These are phyloP conservation scores for Sciurus vulgaris DNA, from an alignment of 2,797 vertebrate species.

Conservation along the genomic window DNA sequence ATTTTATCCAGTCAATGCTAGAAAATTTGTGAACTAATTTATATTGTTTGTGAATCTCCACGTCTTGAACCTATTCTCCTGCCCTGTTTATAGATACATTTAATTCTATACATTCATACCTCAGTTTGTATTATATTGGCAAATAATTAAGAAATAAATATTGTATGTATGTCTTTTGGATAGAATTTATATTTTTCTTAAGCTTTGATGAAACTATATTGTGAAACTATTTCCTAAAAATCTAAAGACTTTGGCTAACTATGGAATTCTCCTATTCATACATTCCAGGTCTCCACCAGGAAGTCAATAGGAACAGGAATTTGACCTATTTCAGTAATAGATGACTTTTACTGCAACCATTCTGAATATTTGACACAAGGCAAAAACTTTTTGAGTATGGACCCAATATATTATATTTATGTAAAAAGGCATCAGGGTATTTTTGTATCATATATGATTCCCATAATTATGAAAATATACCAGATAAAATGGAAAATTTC, in stretches of 20 bases:
- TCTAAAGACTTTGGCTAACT: neutral
- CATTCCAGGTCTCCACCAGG: neutral
- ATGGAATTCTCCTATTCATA: neutral
- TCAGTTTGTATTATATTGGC: neutral
- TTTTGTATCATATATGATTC: neutral
- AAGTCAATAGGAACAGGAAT: neutral
- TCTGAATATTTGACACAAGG: neutral
- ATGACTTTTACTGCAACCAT: neutral
- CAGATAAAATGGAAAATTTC: neutral
- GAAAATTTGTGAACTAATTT: neutral
- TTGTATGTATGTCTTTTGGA: neutral
- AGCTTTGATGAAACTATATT: neutral
- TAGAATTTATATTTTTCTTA: neutral
- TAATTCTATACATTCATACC: neutral
- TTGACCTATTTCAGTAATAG: neutral
- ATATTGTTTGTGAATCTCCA: neutral
- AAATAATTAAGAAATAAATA: slow-evolving; percentile 30
- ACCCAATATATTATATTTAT: neutral
- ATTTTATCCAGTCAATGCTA: neutral
- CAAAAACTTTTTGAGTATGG: neutral
- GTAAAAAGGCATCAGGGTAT: neutral
- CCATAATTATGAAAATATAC: neutral
- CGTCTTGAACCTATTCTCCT: neutral
- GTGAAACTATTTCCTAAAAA: neutral
- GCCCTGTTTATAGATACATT: neutral